These are phyloP conservation scores for Lasioglossum zephyrum DNA, from an alignment of 2,888 invertebrate genomes.

Conservation along the genomic window DNA sequence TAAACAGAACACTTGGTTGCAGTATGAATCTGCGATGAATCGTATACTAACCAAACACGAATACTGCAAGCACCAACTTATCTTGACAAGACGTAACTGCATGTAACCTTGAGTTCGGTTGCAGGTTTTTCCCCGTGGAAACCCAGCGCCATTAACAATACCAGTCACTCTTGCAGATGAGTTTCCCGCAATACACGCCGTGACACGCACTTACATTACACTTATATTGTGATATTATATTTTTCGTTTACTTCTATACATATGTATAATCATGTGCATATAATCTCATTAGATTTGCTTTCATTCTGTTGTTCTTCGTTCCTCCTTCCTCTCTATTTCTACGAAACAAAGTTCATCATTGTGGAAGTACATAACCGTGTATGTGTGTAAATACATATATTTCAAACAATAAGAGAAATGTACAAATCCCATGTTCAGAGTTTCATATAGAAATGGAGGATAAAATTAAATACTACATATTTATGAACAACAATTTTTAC, in stretches of 20 bases:
- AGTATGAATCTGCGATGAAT: neutral
- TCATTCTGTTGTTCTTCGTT: neutral
- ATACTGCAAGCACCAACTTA: constrained; percentile 33
- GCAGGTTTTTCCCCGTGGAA: constrained; percentile 70
- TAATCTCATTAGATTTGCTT: neutral
- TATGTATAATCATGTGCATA: neutral
- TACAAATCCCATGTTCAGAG: neutral
- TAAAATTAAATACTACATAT: neutral
- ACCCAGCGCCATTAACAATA: neutral
- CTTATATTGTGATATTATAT: neutral
- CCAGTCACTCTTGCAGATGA: constrained; percentile 38
- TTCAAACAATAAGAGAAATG: neutral
- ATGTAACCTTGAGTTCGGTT: constrained; percentile 69
- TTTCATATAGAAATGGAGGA: neutral
- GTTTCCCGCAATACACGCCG: constrained; percentile 36
- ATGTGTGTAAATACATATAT: neutral
- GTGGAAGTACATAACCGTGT: neutral
- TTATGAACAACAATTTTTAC: neutral
- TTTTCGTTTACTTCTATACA: neutral
- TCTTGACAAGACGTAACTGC: constrained; percentile 38
- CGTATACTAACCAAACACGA: constrained; percentile 27
- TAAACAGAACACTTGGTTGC: neutral
- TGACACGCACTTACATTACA: neutral
- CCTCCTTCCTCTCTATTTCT: neutral
- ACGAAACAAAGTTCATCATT: neutral